Evolutionary conservation across 2,797 vertebrate species (phyloP), one percentile per base, ranked within the genome.

Genomic region (Simalia tracyae): DNA sequence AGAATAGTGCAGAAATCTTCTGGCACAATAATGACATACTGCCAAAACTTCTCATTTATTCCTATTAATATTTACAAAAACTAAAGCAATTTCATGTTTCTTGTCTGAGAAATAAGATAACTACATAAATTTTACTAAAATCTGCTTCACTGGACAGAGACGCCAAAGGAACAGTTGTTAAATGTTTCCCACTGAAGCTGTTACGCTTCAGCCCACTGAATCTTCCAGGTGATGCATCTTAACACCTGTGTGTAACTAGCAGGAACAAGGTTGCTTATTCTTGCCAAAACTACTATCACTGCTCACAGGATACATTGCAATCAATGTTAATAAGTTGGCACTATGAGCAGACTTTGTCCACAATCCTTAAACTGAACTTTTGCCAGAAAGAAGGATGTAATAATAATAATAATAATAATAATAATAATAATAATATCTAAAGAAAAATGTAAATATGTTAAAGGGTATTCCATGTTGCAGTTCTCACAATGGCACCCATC

Each of bases 191-290:
- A 63, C 36, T 64, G 63, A 84, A 68, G 7, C 50, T 90, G 26
- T 92, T 68, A 28, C 61, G 63, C 10, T 92, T 57, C 81, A 64
- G 50, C 12, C 54, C 19, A 89, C 28, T 84, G 84, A 81, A 72
- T 86, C 54, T 91, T 94, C 24, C 26, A 59, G 63, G 42, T 76
- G 87, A 84, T 68, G 10, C 26, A 76, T 91, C 81, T 87, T 76
- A 63, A 90, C 76, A 86, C 64, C 89, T 90, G 63, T 56, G 46
- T 64, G 12, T 64, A 88, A 90, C 89, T 90, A 92, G 8, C 26
- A 89, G 86, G 15, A 89, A 76, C 60, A 66, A 24, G 42, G 36
- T 68, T 81, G 66, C 19, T 89, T 76, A 81, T 31, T 76, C 26
- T 93, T 31, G 84, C 63, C 14, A 64, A 68, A 56, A n/a, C 24